A percentile compares a stretch with the other conserved stretches of the same genome.
Evolutionary conservation across 2,113 vertebrate genomes (phyloP).

Genomic region (Proterorhinus semilunaris): DNA sequence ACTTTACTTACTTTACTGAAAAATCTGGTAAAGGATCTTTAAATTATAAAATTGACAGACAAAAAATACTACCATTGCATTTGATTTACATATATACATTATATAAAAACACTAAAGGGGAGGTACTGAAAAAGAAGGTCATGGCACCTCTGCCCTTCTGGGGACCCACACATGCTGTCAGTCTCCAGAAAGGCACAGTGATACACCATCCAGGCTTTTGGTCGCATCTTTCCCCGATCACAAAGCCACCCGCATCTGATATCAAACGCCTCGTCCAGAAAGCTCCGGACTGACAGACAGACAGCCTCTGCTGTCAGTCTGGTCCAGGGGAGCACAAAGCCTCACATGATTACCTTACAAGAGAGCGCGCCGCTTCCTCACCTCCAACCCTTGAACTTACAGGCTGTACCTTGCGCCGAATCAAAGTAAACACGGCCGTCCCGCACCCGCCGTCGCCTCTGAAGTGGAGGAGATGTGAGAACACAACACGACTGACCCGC

Average conservation of each 20-base stretch:
- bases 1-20: too few relatives aligned
- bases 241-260: constrained; percentile 29
- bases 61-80: too few relatives aligned
- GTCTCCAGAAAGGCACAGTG: constrained; percentile 17
- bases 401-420: constrained; percentile 70
- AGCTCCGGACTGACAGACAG: constrained; percentile 54
- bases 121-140: not conserved
- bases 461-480: constrained; percentile 71
- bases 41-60: too few relatives aligned
- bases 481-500: constrained; percentile 68
- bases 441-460: constrained; percentile 65
- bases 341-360: constrained; percentile 78
- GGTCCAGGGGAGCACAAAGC: constrained; percentile 73
- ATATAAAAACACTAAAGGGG: not conserved
- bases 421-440: constrained; percentile 80
- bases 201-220: constrained; percentile 48
- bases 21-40: too few relatives aligned
- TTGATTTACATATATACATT: too few relatives aligned
- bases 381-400: constrained; percentile 72
- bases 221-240: constrained; percentile 31
- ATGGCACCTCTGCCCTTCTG: not conserved
- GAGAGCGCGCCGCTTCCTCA: constrained; percentile 68
- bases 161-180: not conserved
- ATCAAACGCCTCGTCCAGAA: constrained; percentile 53
- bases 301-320: constrained; percentile 64